Conservation (phyloP, 2,113 vertebrate genomes). For the Vulpes lagopus region DNA sequence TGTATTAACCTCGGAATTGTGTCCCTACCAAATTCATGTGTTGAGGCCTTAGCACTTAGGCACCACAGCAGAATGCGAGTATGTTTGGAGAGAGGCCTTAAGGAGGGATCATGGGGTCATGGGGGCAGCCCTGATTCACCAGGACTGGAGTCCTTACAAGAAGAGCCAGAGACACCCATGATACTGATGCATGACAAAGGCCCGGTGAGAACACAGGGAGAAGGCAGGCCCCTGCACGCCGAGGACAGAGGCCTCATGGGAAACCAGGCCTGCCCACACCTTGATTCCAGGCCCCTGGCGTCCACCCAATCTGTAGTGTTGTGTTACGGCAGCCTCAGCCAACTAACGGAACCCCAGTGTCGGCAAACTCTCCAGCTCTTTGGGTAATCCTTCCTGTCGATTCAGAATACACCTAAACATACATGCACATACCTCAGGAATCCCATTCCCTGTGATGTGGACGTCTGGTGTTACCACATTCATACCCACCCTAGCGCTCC, state of each 20-base stretch:
- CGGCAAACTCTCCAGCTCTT: not conserved
- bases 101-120: not conserved
- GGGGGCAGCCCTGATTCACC: not conserved
- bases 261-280: not conserved
- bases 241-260: not conserved
- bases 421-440: not conserved
- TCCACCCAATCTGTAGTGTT: not conserved
- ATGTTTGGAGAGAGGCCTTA: not conserved
- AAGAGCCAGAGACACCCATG: not conserved
- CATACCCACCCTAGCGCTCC: not conserved
- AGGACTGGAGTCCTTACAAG: not conserved
- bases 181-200: not conserved
- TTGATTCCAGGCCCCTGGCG: not conserved
- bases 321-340: not conserved
- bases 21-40: not conserved
- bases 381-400: not conserved
- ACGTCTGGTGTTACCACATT: not conserved
- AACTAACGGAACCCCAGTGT: not conserved
- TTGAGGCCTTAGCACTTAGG: not conserved
- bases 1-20: not conserved
- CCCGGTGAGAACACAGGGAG: fast-evolving
- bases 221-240: not conserved
- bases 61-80: not conserved
- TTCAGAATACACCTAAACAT: not conserved
- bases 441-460: not conserved